A percentile compares a stretch with the other conserved stretches of the same genome.
phyloP scores from a whole-genome alignment of 2,113 vertebrate genomes.

The Meleagris gallopavo region DNA sequence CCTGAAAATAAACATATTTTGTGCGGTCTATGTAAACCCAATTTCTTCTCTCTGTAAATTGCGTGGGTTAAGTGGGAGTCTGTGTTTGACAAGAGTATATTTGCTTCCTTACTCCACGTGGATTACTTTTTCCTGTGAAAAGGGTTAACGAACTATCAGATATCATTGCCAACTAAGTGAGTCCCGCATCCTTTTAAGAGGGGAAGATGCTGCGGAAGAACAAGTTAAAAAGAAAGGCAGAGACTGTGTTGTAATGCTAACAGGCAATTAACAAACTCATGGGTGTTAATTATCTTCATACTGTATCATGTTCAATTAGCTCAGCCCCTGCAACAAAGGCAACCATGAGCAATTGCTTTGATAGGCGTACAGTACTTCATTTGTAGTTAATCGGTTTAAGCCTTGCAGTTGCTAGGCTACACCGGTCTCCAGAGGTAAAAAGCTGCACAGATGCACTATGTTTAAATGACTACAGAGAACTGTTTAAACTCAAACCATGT shows the following conservation, averaged over 20 bases:
- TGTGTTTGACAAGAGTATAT: constrained; percentile 67
- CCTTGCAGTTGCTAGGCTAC: constrained; percentile 91
- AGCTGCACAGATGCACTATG: constrained; percentile 90
- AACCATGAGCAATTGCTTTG: constrained; percentile 88
- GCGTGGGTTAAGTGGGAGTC: constrained; percentile 55
- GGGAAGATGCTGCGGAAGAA: constrained; percentile 74
- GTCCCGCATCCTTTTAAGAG: constrained; percentile 70
- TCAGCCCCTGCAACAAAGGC: constrained; percentile 90
- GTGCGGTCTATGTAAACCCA: constrained; percentile 72
- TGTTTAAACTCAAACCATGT: constrained; percentile 99
- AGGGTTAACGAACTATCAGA: constrained; percentile 78
- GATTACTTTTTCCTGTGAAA: constrained; percentile 46
- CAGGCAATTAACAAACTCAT: constrained; percentile 92
- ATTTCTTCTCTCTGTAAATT: constrained; percentile 73
- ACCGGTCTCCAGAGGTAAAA: constrained; percentile 85
- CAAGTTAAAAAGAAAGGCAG: constrained; percentile 79
- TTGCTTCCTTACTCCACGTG: constrained; percentile 67
- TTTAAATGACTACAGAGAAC: constrained; percentile 99
- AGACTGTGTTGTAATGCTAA: constrained; percentile 88
- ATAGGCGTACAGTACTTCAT: constrained; percentile 90
- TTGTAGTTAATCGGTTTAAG: constrained; percentile 94
- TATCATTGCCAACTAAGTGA: constrained; percentile 75
- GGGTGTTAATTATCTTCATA: constrained; percentile 90
- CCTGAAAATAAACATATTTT: constrained; percentile 79
- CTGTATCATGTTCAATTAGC: constrained; percentile 91